A percentile compares a stretch with the other conserved stretches of the same genome.
Evolutionary conservation across 1,140 invertebrate genomes (phyloP).

Genomic region (Calliopsis andreniformis): DNA sequence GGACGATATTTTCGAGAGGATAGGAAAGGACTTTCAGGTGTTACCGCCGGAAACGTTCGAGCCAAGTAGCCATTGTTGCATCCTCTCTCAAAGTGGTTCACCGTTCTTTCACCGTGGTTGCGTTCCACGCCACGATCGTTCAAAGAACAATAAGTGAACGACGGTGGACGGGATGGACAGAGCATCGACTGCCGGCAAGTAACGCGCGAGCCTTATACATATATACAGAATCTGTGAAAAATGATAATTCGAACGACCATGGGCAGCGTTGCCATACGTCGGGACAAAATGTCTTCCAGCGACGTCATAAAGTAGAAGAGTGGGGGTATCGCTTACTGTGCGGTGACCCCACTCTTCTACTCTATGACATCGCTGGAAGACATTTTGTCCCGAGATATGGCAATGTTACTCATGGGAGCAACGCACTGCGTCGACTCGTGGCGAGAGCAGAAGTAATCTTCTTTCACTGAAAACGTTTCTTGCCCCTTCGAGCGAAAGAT

Average conservation of each 20-base stretch:
- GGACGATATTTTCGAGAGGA: background rate
- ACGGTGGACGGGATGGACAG: conserved; percentile 64
- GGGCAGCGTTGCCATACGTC: no score
- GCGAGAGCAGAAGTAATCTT: no score
- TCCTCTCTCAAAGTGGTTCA: conserved; percentile 13
- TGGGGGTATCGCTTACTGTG: no score
- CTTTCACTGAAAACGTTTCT: conserved; percentile 8
- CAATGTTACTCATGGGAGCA: no score
- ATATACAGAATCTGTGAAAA: conserved; percentile 49
- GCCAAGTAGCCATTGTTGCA: conserved; percentile 5
- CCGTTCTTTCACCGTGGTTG: conserved; percentile 10
- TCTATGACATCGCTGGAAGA: no score
- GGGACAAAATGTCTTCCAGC: no score
- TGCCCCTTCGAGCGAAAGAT: conserved; percentile 7
- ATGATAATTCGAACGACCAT: background rate
- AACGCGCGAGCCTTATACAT: conserved; percentile 79
- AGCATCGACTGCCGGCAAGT: conserved; percentile 74
- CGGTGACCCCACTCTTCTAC: no score
- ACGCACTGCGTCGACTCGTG: no score
- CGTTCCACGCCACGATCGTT: conserved; percentile 66
- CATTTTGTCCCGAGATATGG: no score
- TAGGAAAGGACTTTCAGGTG: conserved; percentile 28
- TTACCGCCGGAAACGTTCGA: conserved; percentile 28
- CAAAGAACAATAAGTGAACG: conserved; percentile 58
- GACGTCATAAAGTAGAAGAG: no score